Conservation (phyloP, 2,113 vertebrate species). For the western clawed frog (Xenopus tropicalis) region DNA sequence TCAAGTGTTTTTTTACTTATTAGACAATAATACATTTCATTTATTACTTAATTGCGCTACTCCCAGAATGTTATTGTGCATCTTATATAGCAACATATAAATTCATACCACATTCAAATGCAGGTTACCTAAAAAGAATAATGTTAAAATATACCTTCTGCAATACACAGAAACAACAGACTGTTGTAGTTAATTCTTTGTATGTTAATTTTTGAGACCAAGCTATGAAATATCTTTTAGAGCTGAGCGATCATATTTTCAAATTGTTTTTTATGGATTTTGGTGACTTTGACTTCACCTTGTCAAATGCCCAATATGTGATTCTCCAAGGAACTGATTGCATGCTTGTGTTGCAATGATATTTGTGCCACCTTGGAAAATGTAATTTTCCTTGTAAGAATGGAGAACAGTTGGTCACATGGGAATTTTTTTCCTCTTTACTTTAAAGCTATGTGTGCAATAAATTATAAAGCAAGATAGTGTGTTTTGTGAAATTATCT, state of each 20-base stretch:
- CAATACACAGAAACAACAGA: background rate
- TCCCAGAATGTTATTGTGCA: no score
- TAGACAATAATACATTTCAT: no score
- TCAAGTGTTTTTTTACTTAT: no score
- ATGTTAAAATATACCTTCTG: no score
- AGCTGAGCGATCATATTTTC: constrained; percentile 10
- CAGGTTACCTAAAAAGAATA: no score
- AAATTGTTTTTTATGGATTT: constrained; percentile 12
- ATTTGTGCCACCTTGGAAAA: constrained; percentile 11
- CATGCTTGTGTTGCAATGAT: constrained; percentile 8
- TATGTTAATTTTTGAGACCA: constrained; percentile 19
- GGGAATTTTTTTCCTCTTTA: constrained; percentile 1
- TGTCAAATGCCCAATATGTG: constrained; percentile 18
- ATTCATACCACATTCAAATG: no score
- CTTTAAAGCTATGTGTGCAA: background rate
- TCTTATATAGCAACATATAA: no score
- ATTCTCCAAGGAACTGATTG: constrained; percentile 11
- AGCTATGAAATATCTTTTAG: constrained; percentile 13
- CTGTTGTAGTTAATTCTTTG: background rate
- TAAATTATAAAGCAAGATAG: constrained; percentile 16
- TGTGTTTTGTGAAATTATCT: constrained; percentile 26
- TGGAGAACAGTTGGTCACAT: constrained; percentile 13
- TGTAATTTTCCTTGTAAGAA: constrained; percentile 18
- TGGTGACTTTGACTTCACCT: constrained; percentile 21
- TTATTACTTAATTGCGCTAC: no score